These are phyloP conservation scores for Sus scrofa DNA, from an alignment of 2,113 vertebrate genomes.

Conservation along the genomic window DNA sequence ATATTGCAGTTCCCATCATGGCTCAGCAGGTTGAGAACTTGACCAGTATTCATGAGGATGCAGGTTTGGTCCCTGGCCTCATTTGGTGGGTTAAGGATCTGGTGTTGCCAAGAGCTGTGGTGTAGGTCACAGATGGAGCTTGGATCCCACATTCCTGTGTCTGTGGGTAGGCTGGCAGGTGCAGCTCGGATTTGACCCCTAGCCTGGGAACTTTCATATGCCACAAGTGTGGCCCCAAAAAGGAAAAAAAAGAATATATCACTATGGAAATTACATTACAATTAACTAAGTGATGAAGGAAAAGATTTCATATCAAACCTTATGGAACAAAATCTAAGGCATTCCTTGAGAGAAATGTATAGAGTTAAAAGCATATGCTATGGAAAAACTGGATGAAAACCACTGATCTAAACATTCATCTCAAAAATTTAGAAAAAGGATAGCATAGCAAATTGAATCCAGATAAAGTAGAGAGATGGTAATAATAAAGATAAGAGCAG, in stretches of 20 bases:
- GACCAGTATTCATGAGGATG: no score
- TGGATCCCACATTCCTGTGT: no score
- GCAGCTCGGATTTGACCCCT: no score
- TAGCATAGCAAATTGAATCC: neutral
- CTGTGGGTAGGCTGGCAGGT: no score
- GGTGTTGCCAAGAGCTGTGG: no score
- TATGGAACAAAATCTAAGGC: neutral
- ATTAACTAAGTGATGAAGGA: neutral
- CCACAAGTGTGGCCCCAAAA: no score
- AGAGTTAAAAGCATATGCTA: neutral
- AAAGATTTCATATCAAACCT: constrained; percentile 14
- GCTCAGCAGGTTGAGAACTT: no score
- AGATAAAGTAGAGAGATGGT: neutral
- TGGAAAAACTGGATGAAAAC: neutral
- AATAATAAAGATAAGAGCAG: neutral
- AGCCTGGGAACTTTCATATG: no score
- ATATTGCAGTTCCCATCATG: no score
- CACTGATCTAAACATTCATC: neutral
- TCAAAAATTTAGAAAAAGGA: constrained; percentile 2
- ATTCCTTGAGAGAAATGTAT: neutral
- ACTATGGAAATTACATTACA: neutral
- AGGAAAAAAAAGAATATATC: neutral
- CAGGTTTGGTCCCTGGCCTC: no score
- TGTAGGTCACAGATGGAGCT: no score
- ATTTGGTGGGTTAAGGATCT: no score